Evolutionary conservation across 2,113 vertebrate genomes (phyloP).

Genomic region (Brienomyrus brachyistius): DNA sequence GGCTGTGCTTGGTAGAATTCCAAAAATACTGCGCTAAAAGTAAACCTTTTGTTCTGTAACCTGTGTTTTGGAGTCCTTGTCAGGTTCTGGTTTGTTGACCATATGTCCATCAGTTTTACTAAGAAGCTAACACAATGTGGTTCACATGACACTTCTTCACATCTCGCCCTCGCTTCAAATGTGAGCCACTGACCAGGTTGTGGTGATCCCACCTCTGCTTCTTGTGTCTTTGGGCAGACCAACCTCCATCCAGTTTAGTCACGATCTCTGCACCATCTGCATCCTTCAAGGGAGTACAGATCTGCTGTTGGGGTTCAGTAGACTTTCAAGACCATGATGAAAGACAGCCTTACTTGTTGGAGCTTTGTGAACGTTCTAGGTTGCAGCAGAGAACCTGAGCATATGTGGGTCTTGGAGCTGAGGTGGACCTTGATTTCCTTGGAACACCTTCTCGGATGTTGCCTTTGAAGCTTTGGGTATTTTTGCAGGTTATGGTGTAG

Average conservation of each 20-base stretch:
- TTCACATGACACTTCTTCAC: neutral
- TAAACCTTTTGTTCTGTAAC: neutral
- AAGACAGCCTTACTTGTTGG: neutral
- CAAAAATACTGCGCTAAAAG: neutral
- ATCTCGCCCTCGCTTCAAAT: neutral
- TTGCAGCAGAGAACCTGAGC: neutral
- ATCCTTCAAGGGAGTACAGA: neutral
- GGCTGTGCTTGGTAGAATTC: neutral
- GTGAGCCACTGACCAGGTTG: neutral
- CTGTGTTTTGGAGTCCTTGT: neutral
- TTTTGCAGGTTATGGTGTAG: neutral
- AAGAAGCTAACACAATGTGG: neutral
- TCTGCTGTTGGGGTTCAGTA: neutral
- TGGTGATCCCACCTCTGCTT: neutral
- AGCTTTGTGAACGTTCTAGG: neutral
- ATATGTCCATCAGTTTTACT: neutral
- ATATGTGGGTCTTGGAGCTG: neutral
- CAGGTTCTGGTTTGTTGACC: neutral
- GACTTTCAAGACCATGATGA: neutral
- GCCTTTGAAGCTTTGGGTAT: neutral
- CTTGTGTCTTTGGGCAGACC: neutral
- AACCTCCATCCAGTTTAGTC: neutral
- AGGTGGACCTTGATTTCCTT: neutral
- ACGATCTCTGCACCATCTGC: neutral
- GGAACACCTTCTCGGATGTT: neutral